A percentile compares a stretch with the other conserved stretches of the same genome.
Conservation (phyloP, 2,888 invertebrate species). For the Aleiodes testaceus region DNA sequence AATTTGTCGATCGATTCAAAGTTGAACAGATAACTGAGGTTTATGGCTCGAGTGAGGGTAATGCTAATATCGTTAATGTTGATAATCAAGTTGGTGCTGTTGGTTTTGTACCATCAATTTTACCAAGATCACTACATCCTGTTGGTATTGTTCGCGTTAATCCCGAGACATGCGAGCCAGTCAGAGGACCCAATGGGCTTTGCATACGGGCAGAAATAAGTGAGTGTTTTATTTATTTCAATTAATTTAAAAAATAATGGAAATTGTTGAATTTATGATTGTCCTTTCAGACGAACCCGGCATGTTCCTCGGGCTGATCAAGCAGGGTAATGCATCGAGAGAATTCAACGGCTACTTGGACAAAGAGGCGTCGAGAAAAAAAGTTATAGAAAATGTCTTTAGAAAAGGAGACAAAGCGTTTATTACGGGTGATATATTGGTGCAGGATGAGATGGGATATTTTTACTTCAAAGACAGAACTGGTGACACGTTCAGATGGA, state of each 20-base stretch:
- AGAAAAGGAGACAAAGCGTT: conserved; percentile 80
- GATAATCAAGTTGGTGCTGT: conserved; percentile 80
- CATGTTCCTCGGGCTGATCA: conserved; percentile 86
- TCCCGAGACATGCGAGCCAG: conserved; percentile 88
- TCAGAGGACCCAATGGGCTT: conserved; percentile 87
- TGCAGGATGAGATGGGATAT: conserved; percentile 79
- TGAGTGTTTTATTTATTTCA: too few species aligned
- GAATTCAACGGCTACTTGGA: conserved; percentile 83
- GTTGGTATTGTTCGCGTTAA: conserved; percentile 94
- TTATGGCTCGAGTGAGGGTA: conserved; percentile 83
- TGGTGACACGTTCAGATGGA: conserved; percentile 80
- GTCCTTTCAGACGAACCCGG: conserved; percentile 82
- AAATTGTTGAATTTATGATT: conserved; percentile 5
- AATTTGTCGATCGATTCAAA: conserved; percentile 78
- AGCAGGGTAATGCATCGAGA: conserved; percentile 78
- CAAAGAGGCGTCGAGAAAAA: conserved; percentile 78
- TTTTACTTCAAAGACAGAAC: conserved; percentile 80
- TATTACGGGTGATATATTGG: conserved; percentile 78
- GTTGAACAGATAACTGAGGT: conserved; percentile 78
- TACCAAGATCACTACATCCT: conserved; percentile 83
- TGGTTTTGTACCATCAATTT: conserved; percentile 77
- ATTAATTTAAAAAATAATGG: too few species aligned
- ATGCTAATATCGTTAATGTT: conserved; percentile 80
- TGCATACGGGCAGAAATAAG: conserved; percentile 77
- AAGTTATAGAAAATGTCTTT: conserved; percentile 79